These are phyloP conservation scores for Ecdyonurus torrentis DNA, from an alignment of 2,888 invertebrate genomes.

Conservation along the genomic window DNA sequence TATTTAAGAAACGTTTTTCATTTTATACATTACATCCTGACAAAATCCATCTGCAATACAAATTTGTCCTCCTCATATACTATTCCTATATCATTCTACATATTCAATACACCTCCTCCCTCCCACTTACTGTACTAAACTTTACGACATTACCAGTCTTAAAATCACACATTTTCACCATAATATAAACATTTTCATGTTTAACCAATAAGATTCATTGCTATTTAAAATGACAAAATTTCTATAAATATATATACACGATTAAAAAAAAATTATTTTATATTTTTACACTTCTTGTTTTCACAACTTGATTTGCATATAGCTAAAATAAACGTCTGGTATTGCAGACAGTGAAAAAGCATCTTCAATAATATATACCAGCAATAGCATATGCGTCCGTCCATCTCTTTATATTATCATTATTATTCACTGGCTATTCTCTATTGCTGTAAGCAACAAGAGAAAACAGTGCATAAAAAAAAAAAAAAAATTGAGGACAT, in stretches of 20 bases:
- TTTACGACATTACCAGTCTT: background rate
- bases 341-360: background rate
- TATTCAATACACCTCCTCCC: background rate
- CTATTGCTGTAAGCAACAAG: background rate
- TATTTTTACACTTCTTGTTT: background rate
- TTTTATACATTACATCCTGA: no score
- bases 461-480: background rate
- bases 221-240: background rate
- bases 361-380: background rate
- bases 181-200: background rate
- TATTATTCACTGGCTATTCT: no score
- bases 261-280: background rate
- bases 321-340: background rate
- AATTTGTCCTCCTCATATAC: no score
- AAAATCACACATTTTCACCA: background rate
- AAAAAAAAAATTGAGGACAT: background rate
- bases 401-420: no score
- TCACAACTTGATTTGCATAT: background rate
- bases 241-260: background rate
- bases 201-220: background rate
- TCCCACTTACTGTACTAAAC: background rate
- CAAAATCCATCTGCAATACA: no score
- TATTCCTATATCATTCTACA: no score
- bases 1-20: no score
- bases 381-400: background rate